Base-by-base conservation (phyloP, 2,797 vertebrate genomes). In the Sebastiscus albofasciatus region DNA sequence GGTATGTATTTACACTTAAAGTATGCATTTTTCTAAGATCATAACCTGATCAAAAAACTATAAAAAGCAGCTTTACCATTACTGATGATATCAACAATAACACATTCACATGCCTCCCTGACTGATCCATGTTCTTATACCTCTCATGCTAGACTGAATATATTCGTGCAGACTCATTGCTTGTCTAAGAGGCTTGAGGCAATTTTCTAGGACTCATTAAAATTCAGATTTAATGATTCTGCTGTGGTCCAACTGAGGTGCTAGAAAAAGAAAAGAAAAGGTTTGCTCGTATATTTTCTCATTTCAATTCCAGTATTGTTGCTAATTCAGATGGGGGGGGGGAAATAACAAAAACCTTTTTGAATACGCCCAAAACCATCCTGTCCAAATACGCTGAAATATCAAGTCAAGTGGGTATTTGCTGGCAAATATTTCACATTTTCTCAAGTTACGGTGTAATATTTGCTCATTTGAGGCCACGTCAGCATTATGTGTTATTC, bases 351-450 rank as follows among this genome's bases (percentile, higher is more conserved):
- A 59, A 58, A 42, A 42, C 39, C 8, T 12, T 59, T 73, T 31
- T 18, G 2, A 31, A 34, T 29, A 42, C 14, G 20, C 26, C 55
- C 69, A 77, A 27, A 6, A 34, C 27, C 52, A 61, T 33, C 29
- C 52, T 69, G 70, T 12, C 55, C 58, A 64, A 62, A 24, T 75
- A 55, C 14, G 59, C 72, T 80, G 42, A 82, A 22, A 83, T 54
- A 34, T 77, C 55, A 76, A 76, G 67, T 85, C 9, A 62, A 75
- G 80, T 92, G 89, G 73, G 85, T 94, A 94, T 93, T 92, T 94
- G 92, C 91, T 85, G 92, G 93, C 92, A 93, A 93, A 94, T 95
- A 94, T 83, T 92, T 89, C 85, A 87, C 88, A 79, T 76, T 81
- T 78, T 72, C 29, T 71, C 52, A 62, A 67, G 12, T 75, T 33